phyloP scores from a whole-genome alignment of 2,888 invertebrate genomes.

The Ichneumoninae sp. region DNA sequence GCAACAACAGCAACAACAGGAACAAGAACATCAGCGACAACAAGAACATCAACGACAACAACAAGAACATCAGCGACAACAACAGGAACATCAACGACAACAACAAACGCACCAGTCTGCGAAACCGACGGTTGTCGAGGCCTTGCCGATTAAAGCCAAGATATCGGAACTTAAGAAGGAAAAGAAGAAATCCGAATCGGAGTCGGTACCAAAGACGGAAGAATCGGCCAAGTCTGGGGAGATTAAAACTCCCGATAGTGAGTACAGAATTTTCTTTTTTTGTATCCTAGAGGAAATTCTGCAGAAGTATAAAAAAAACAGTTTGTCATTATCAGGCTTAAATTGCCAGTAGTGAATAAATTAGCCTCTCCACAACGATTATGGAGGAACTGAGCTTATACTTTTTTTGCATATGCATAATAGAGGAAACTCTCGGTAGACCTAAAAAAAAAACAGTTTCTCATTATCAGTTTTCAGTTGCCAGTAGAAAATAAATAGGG shows the following conservation, averaged over 20 bases:
- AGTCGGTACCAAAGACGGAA: constrained; percentile 68
- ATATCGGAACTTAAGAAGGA: constrained; percentile 78
- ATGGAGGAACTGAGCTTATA: neutral
- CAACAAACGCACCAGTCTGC: constrained; percentile 41
- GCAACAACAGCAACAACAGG: constrained; percentile 7
- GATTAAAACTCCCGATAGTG: constrained; percentile 70
- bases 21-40: constrained; percentile 12
- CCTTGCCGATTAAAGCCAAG: constrained; percentile 80
- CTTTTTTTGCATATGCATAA: too few species aligned
- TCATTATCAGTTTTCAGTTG: neutral
- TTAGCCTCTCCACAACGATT: neutral
- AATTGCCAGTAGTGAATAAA: neutral
- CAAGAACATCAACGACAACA: constrained; percentile 26
- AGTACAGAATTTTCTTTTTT: constrained; percentile 24
- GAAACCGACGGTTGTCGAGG: constrained; percentile 40
- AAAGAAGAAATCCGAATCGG: constrained; percentile 75
- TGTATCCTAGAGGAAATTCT: neutral
- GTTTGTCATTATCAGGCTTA: too few species aligned
- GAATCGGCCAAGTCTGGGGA: constrained; percentile 68
- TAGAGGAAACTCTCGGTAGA: neutral
- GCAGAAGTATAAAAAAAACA: too few species aligned
- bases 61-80: neutral
- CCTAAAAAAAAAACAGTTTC: too few species aligned
- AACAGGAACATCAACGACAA: constrained; percentile 36
- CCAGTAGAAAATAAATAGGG: neutral